phyloP scores from a whole-genome alignment of 2,113 vertebrate species.

The Acrocephalus kingi region DNA sequence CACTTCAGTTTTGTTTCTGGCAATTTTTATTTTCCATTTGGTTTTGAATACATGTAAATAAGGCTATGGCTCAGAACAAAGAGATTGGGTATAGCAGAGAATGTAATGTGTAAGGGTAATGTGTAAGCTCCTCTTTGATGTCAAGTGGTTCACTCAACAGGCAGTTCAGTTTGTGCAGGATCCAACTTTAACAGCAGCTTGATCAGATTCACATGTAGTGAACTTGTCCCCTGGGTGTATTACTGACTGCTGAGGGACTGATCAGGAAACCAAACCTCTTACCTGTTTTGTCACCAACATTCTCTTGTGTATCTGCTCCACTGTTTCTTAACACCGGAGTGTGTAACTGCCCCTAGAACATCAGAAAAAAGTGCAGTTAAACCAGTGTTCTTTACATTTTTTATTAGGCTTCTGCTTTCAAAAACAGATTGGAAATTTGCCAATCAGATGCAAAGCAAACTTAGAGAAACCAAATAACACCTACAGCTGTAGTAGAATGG shows the following conservation, averaged over 20 bases:
- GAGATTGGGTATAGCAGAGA: background rate
- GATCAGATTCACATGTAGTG: constrained; percentile 6
- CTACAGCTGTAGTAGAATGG: background rate
- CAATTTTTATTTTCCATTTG: background rate
- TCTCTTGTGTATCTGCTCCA: background rate
- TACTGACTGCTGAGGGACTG: background rate
- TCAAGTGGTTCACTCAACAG: background rate
- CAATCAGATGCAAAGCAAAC: constrained; percentile 12
- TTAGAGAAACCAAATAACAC: background rate
- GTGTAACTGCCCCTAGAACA: background rate
- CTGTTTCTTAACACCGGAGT: background rate
- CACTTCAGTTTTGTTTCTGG: background rate
- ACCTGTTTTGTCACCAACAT: background rate
- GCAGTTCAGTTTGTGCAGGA: background rate
- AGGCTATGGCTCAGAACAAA: background rate
- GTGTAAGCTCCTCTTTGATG: constrained; percentile 15
- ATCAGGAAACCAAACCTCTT: background rate
- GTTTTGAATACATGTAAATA: background rate
- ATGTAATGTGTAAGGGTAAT: background rate
- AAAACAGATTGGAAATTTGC: constrained; percentile 22
- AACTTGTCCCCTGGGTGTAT: background rate
- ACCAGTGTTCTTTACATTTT: background rate
- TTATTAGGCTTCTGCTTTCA: constrained; percentile 5
- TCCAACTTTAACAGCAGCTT: constrained; percentile 23
- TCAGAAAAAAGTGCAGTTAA: background rate